Conservation (phyloP, 1,140 invertebrate species). For the Camponotus vicinus region DNA sequence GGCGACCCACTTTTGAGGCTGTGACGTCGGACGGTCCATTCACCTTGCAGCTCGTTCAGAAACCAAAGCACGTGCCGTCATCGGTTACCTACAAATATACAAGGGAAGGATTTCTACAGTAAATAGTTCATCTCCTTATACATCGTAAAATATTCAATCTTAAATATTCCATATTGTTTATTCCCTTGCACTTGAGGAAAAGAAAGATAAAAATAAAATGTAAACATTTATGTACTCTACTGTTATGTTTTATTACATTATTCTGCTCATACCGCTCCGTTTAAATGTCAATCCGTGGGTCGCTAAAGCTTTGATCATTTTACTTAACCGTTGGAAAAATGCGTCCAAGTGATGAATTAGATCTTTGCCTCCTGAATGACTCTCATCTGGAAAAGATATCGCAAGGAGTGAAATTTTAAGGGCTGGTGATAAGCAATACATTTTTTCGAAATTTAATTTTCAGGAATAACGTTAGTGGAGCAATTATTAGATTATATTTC, state of each 20-base stretch:
- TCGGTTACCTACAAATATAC: slow-evolving; percentile 35
- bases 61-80: slow-evolving; percentile 51
- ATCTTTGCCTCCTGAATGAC: slow-evolving; percentile 26
- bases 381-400: not conserved
- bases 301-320: slow-evolving; percentile 10
- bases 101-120: not conserved
- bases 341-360: slow-evolving; percentile 14
- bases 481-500: not conserved
- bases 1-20: slow-evolving; percentile 75
- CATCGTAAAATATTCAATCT: not conserved
- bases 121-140: not conserved
- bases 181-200: not conserved
- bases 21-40: slow-evolving; percentile 79
- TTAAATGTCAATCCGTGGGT: slow-evolving; percentile 45
- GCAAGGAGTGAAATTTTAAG: slow-evolving; percentile 46
- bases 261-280: slow-evolving; percentile 4
- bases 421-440: not conserved
- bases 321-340: slow-evolving; percentile 14
- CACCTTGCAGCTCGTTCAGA: slow-evolving; percentile 76
- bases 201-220: slow-evolving; percentile 4
- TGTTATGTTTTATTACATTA: not conserved
- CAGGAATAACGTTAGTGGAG: slow-evolving; percentile 58
- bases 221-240: slow-evolving; percentile 5
- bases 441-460: slow-evolving; percentile 44
- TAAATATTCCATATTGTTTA: not conserved